phyloP scores from a whole-genome alignment of 2,797 vertebrate genomes.

The Myripristis jacobus region DNA sequence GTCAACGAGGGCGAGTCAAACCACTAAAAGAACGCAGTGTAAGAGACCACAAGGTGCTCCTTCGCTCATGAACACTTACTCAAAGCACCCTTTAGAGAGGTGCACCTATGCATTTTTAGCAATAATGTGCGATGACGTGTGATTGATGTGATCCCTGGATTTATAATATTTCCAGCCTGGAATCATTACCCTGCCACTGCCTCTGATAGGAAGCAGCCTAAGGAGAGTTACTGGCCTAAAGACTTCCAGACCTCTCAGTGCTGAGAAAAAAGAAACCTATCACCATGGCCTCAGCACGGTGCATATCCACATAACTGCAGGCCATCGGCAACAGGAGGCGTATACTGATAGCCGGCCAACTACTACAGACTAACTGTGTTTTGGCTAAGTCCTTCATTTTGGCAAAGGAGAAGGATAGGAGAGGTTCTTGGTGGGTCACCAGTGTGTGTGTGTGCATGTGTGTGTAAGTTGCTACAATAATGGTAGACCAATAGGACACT shows the following conservation, averaged over 20 bases:
- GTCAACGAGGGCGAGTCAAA: too few relatives aligned
- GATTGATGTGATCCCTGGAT: conserved; percentile 68
- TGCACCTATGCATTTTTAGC: conserved; percentile 53
- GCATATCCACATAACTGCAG: conserved; percentile 76
- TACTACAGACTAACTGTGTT: conserved; percentile 33
- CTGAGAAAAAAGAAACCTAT: conserved; percentile 72
- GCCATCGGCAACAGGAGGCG: conserved; percentile 54
- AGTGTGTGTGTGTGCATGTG: conserved; percentile 20
- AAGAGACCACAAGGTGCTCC: conserved; percentile 25
- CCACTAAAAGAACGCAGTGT: too few relatives aligned
- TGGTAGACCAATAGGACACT: conserved; percentile 51
- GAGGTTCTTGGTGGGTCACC: conserved; percentile 1
- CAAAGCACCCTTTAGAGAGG: conserved; percentile 53
- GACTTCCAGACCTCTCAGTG: conserved; percentile 78
- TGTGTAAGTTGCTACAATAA: conserved; percentile 33
- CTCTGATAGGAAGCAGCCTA: conserved; percentile 79
- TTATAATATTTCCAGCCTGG: conserved; percentile 73
- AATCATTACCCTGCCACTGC: conserved; percentile 74
- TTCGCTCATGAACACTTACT: conserved; percentile 32
- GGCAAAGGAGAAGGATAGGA: not conserved
- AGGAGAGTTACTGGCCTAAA: conserved; percentile 67
- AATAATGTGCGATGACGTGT: conserved; percentile 72
- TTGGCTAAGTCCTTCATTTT: conserved; percentile 12
- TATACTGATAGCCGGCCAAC: conserved; percentile 44
- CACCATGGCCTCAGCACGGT: conserved; percentile 67